phyloP scores from a whole-genome alignment of 2,888 invertebrate species.

The Tetropium fuscum region DNA sequence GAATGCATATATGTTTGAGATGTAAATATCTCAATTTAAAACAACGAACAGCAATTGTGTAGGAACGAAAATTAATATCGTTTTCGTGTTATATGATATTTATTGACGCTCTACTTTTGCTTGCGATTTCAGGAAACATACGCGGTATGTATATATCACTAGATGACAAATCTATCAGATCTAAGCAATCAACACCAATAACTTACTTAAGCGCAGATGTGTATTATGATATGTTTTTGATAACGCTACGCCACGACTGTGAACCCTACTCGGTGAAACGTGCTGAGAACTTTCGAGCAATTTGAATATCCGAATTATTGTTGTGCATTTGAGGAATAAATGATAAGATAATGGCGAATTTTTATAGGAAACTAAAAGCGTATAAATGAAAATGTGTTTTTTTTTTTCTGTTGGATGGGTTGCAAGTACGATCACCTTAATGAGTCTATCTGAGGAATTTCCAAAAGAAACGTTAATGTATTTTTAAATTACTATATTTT shows the following conservation, averaged over 20 bases:
- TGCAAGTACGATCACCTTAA: too few species aligned
- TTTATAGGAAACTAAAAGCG: too few species aligned
- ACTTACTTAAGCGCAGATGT: slow-evolving; percentile 51
- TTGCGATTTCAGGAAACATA: slow-evolving; percentile 8
- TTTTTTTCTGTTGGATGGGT: too few species aligned
- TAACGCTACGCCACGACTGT: slow-evolving; percentile 24
- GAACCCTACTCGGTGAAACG: slow-evolving; percentile 23
- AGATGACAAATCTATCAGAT: slow-evolving; percentile 11
- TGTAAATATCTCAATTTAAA: too few species aligned
- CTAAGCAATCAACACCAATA: slow-evolving; percentile 47
- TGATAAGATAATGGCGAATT: too few species aligned
- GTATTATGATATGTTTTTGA: slow-evolving; percentile 37
- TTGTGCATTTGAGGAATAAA: slow-evolving; percentile 32
- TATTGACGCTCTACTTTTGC: slow-evolving; percentile 8
- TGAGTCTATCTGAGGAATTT: neutral
- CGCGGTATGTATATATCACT: slow-evolving; percentile 12
- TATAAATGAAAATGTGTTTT: too few species aligned
- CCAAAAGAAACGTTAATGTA: too few species aligned
- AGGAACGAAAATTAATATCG: too few species aligned
- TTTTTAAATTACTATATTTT: too few species aligned
- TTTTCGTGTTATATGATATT: too few species aligned
- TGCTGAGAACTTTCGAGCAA: slow-evolving; percentile 23
- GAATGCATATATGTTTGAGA: too few species aligned
- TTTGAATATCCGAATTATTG: slow-evolving; percentile 15
- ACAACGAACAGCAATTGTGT: too few species aligned